Base-by-base conservation (phyloP, 2,888 invertebrate genomes). In the Syritta pipiens region DNA sequence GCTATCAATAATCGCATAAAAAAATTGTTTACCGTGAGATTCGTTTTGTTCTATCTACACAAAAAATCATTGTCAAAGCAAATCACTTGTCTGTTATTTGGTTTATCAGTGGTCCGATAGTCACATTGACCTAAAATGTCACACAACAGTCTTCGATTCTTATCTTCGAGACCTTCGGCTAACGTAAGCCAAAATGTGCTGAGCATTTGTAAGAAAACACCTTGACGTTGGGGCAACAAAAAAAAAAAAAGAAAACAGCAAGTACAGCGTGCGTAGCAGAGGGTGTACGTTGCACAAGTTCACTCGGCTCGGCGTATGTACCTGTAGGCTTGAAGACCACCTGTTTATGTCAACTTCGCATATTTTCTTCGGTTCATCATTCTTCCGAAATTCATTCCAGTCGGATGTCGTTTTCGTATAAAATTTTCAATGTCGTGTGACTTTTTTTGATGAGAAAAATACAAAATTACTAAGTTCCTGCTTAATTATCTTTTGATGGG, bases 81-180 rank as follows among this genome's bases (percentile, higher is more conserved):
- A 4, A 35, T 4, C 9, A 17, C 3, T 17, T 10, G 4, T 14
- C 24, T 7, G 32, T 42, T 7, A 5, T 40, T 3, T 35, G 10
- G 9, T 24, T 44, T 53, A 46, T 53, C 55, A 35, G 14, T 9
- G 26, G 19, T 46, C 37, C 26, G 12, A 28, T 3, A 46, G 14
- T 22, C 40, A 10, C 48, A 30, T 57, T 67, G 67, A 67, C 67
- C 67, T 57, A 6, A 30, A 48, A 22, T 35, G 20, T 4, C 20
- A 14, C 17, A 26, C 26, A 67, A 55, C 37, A 30, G 12, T 26
- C 53, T 37, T 46, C 14, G 28, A 24, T 37, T 26, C 10, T 37
- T 46, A 48, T 67, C 51, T 32, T 3, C 0, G 14, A 51, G 22
- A 22, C 35, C 35, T 35, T 51, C 35, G 22, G 9, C 5, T 12